Percentiles rank a stretch among this genome's conserved stretches.
phyloP scores from a whole-genome alignment of 2,888 invertebrate species.

The Dryobota labecula region DNA sequence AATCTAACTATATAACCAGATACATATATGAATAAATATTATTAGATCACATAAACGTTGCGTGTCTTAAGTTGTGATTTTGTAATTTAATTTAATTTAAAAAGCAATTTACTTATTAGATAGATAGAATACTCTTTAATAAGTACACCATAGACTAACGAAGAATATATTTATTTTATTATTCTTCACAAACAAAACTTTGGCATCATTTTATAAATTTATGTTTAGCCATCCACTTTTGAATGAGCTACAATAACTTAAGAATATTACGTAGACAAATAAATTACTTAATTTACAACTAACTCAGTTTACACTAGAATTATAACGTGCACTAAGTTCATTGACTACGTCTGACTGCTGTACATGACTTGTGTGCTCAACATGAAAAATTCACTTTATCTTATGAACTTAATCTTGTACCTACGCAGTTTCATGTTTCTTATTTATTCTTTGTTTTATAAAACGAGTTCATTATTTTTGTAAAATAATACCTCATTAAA shows the following conservation, averaged over 20 bases:
- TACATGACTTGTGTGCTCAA: slow-evolving; percentile 42
- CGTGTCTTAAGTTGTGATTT: not conserved
- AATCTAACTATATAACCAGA: no score
- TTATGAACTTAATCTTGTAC: slow-evolving; percentile 41
- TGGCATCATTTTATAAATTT: not conserved
- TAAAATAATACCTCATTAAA: slow-evolving; percentile 45
- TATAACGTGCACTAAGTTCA: slow-evolving; percentile 38
- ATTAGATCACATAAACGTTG: no score
- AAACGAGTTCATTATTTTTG: slow-evolving; percentile 32
- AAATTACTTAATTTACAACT: slow-evolving; percentile 5
- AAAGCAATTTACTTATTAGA: no score
- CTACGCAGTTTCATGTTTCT: slow-evolving; percentile 44
- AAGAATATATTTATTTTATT: no score
- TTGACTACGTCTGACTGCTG: slow-evolving; percentile 40
- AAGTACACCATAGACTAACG: no score
- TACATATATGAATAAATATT: no score
- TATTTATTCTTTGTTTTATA: slow-evolving; percentile 20
- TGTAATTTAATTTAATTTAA: no score
- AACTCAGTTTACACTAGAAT: slow-evolving; percentile 30
- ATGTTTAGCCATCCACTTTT: not conserved
- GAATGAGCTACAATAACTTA: not conserved
- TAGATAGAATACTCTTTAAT: no score
- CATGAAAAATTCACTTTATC: slow-evolving; percentile 59
- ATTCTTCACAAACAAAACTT: not conserved
- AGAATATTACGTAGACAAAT: slow-evolving; percentile 17